These are phyloP conservation scores for Calameuta pallipes DNA, from an alignment of 2,888 invertebrate genomes.

Conservation along the genomic window DNA sequence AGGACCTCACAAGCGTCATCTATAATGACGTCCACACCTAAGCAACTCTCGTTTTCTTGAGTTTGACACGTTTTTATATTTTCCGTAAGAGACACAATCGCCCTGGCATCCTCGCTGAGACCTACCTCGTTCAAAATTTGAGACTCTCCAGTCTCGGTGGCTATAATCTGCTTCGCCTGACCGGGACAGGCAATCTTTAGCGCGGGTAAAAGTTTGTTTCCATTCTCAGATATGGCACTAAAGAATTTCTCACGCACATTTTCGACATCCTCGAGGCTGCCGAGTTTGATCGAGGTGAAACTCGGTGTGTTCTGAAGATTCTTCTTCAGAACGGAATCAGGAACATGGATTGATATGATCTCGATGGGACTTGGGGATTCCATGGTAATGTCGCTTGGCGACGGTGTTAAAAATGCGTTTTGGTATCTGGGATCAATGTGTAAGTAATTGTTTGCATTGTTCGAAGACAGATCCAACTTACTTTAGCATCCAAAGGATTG, in stretches of 20 bases:
- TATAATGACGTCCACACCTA: background rate
- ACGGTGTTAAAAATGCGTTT: conserved; percentile 68
- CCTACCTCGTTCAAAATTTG: conserved; percentile 59
- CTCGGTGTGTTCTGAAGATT: conserved; percentile 44
- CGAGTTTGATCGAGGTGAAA: conserved; percentile 18
- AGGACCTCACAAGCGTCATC: background rate
- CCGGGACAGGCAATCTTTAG: conserved; percentile 72
- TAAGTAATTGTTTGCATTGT: conserved; percentile 54
- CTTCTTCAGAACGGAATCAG: conserved; percentile 51
- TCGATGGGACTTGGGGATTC: conserved; percentile 67
- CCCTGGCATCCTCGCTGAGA: conserved; percentile 20
- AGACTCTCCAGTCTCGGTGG: conserved; percentile 54
- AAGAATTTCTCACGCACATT: conserved; percentile 55
- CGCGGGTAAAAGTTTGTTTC: conserved; percentile 47
- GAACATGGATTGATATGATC: conserved; percentile 50
- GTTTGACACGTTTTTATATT: background rate
- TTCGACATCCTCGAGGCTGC: conserved; percentile 42
- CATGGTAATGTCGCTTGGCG: conserved; percentile 70
- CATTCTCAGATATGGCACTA: conserved; percentile 51
- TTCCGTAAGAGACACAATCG: background rate
- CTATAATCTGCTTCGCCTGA: conserved; percentile 79
- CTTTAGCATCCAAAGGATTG: conserved; percentile 50
- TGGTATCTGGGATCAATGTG: conserved; percentile 54
- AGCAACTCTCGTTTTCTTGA: background rate
- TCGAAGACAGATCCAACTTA: conserved; percentile 60